phyloP scores from a whole-genome alignment of 1,140 invertebrate genomes.

The Papilio polyxenes region DNA sequence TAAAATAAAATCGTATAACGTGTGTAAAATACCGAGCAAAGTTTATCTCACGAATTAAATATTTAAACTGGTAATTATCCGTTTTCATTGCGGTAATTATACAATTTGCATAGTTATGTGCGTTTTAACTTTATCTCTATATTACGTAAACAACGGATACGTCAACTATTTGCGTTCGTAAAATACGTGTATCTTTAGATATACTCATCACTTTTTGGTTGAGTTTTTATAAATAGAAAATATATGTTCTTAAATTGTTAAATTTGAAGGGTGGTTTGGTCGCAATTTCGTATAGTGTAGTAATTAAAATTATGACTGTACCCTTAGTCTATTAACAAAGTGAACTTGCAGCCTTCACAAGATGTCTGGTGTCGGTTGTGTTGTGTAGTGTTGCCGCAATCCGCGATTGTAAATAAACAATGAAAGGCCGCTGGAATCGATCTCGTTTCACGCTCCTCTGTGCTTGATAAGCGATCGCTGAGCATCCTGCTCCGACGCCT shows the following conservation, averaged over 20 bases:
- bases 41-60: conserved; percentile 18
- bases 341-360: background rate
- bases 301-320: background rate
- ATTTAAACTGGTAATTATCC: background rate
- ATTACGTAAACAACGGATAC: background rate
- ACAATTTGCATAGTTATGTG: conserved; percentile 13
- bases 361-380: background rate
- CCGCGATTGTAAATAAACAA: conserved; percentile 37
- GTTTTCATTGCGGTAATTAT: background rate
- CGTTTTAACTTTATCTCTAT: conserved; percentile 3
- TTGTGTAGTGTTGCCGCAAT: conserved; percentile 1
- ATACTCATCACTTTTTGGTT: background rate
- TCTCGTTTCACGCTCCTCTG: conserved; percentile 43
- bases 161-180: background rate
- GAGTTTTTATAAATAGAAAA: background rate
- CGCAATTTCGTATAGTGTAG: background rate
- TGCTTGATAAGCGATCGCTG: conserved; percentile 36
- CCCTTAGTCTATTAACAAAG: background rate
- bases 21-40: background rate
- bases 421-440: conserved; percentile 43
- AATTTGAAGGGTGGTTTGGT: too few species aligned
- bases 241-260: too few species aligned
- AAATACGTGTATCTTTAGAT: background rate
- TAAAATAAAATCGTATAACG: background rate
- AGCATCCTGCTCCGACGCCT: conserved; percentile 37